These are phyloP conservation scores for Aspidiotus rigidus DNA, from an alignment of 2,888 invertebrate species.

Conservation along the genomic window DNA sequence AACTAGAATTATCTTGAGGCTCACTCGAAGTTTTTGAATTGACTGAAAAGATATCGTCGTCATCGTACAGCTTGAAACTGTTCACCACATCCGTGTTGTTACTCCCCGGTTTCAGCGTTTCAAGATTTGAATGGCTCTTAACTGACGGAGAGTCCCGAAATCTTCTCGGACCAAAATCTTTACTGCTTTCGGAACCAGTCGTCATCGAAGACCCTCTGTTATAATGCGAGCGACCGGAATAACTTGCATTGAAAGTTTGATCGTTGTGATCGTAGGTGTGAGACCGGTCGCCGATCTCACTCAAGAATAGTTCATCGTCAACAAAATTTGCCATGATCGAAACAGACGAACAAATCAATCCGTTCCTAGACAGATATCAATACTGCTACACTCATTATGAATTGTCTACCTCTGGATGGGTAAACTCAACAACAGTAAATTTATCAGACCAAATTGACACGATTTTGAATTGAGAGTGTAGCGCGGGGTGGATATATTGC, in stretches of 20 bases:
- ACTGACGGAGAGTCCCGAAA: background rate
- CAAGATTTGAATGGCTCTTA: background rate
- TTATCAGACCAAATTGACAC: no score
- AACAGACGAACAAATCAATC: no score
- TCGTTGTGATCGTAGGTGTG: background rate
- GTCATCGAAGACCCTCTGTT: background rate
- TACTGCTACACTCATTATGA: no score
- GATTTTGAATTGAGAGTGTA: no score
- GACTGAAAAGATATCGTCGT: background rate
- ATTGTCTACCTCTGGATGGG: no score
- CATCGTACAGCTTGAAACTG: constrained; percentile 16
- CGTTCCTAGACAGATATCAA: no score
- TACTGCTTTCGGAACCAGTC: background rate
- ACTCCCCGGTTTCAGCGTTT: background rate
- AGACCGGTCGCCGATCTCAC: background rate
- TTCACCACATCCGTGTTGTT: no score
- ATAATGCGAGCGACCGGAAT: background rate
- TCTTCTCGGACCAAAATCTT: background rate
- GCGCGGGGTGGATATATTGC: no score
- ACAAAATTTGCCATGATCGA: no score
- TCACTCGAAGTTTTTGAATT: background rate
- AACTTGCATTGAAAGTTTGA: background rate
- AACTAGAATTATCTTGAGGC: background rate
- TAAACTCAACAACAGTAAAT: no score
- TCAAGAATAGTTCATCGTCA: background rate